Evolutionary conservation across 2,888 invertebrate species (phyloP).

Genomic region (Cabera pusaria): DNA sequence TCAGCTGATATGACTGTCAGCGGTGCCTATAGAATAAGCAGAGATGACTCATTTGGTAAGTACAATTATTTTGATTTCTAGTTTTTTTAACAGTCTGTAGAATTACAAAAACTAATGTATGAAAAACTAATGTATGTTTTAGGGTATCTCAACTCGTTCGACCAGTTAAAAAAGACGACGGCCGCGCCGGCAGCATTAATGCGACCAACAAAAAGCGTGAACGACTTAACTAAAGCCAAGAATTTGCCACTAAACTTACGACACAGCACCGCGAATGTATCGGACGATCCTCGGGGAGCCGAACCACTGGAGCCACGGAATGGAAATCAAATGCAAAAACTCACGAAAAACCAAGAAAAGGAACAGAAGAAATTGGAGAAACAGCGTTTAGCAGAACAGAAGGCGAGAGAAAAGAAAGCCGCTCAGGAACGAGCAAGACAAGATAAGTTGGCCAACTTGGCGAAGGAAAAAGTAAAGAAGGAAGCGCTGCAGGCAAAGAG

Average conservation of each 20-base stretch:
- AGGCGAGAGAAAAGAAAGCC: constrained; percentile 45
- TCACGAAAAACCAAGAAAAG: constrained; percentile 37
- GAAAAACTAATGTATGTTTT: too few species aligned
- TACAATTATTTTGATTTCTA: too few species aligned
- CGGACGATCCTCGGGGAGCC: constrained; percentile 47
- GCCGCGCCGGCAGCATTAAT: constrained; percentile 20
- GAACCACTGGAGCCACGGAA: constrained; percentile 27
- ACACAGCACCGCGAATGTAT: constrained; percentile 52
- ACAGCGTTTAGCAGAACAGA: constrained; percentile 45
- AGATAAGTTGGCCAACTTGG: constrained; percentile 50
- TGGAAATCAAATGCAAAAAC: constrained; percentile 36
- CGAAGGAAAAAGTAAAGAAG: constrained; percentile 42
- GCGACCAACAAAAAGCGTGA: constrained; percentile 51
- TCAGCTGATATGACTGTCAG: constrained; percentile 45
- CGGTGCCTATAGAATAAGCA: constrained; percentile 62
- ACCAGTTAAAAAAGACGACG: constrained; percentile 5
- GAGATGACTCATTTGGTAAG: constrained; percentile 63
- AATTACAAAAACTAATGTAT: too few species aligned
- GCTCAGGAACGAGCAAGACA: constrained; percentile 48
- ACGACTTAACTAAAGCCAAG: constrained; percentile 42
- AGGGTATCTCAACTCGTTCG: constrained; percentile 39
- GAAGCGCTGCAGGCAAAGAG: constrained; percentile 37
- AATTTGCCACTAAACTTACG: constrained; percentile 36
- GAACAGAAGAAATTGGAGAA: constrained; percentile 59
- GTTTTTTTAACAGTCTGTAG: too few species aligned